Base-by-base conservation (phyloP, 1,140 invertebrate genomes). In the Heliothis subflexa region DNA sequence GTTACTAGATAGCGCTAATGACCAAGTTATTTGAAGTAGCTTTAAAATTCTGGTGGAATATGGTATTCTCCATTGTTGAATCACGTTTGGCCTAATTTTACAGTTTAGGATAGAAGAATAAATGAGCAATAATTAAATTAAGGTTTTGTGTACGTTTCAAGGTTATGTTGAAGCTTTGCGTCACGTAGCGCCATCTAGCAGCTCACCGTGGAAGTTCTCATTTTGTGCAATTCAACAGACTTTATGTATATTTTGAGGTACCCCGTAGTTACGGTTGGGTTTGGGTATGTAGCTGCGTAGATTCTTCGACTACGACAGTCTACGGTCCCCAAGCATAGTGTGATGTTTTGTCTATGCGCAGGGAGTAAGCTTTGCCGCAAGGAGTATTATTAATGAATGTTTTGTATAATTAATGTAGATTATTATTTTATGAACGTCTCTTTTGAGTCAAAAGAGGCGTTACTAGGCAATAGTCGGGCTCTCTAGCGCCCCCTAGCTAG, bases 161-260 rank as follows among this genome's bases (percentile, higher is more conserved):
- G 14, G 18, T 52, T 12, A n/a, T 50, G n/a, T 71, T 55, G 9
- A 40, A n/a, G 45, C 47, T 50, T 14, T 14, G 18, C 14, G 49
- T n/a, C 62, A 55, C 62, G 59, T 62, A 55, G 74, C 74, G 74
- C 21, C 74, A 77, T 77, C 74, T 77, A 77, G 49, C 16, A 47
- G 25, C 74, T 68, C 28, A 55, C 21, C 45, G 13, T 47, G 74
- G 74, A 68, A 77, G 16, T 50, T 14, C 59, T 77, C 74, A 90
- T 81, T 86, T 86, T 89, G 91, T 92, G 89, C 91, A 91, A 92
- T 91, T 84, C 84, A 87, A 84, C 84, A 83, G 82, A 83, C 75
- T 85, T 85, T 78, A 84, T 89, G 82, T 90, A 85, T 86, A 86
- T 77, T 78, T 80, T 79, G 76, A 79, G 49, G 77, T 79, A 76